These are phyloP conservation scores for Spizaetus ornatus DNA, from an alignment of 2,113 vertebrate species.

Conservation along the genomic window DNA sequence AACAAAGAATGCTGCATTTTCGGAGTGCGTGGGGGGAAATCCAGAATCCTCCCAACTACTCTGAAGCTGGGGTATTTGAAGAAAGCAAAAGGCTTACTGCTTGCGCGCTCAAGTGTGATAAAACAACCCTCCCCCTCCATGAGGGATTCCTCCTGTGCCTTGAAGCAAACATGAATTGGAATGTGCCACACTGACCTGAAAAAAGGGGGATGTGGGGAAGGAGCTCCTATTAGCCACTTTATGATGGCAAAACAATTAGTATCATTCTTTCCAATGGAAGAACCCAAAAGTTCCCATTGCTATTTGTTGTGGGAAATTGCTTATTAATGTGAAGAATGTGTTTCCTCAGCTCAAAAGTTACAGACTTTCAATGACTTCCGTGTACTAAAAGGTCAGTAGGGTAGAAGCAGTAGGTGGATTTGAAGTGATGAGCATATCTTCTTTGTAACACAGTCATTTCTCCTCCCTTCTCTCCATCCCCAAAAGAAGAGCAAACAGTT, in stretches of 20 bases:
- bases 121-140: neutral
- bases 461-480: neutral
- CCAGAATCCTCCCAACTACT: neutral
- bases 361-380: neutral
- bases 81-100: neutral
- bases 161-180: constrained; percentile 74
- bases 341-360: neutral
- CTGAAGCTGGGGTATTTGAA: neutral
- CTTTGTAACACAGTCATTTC: neutral
- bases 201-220: constrained; percentile 8
- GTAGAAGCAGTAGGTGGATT: neutral
- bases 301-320: neutral
- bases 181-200: constrained; percentile 72
- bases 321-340: neutral
- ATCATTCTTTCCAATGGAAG: neutral
- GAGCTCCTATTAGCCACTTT: constrained; percentile 57
- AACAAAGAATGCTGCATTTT: constrained; percentile 30
- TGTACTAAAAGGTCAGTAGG: neutral
- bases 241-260: constrained; percentile 35
- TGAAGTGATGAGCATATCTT: neutral
- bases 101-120: fast-evolving
- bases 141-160: constrained; percentile 74
- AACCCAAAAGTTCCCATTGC: neutral
- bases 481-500: neutral
- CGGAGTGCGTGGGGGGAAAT: neutral